Conservation (phyloP, 2,797 vertebrate species). For the Gymnoscopelus braueri region DNA sequence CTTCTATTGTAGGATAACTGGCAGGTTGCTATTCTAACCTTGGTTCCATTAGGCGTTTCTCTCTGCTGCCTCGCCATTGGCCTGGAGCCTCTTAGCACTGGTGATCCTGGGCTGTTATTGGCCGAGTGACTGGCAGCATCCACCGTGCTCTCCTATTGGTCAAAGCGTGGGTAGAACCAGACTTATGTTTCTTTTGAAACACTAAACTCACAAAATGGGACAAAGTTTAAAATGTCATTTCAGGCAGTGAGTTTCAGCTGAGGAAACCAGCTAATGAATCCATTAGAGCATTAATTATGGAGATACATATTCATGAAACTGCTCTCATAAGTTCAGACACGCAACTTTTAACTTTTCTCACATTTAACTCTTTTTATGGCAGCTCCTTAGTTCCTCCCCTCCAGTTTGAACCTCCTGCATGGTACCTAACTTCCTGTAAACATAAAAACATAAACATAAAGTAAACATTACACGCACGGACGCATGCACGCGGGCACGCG, state of each 20-base stretch:
- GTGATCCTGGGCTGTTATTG: constrained; percentile 23
- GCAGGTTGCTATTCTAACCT: no score
- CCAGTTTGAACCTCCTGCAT: constrained; percentile 82
- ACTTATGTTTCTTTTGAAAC: constrained; percentile 12
- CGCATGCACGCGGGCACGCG: no score
- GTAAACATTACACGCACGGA: no score
- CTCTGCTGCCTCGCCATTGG: constrained; percentile 36
- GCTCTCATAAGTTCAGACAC: not conserved
- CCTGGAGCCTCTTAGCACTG: constrained; percentile 21
- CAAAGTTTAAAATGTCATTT: not conserved
- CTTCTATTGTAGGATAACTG: no score
- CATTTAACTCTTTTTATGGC: constrained; percentile 73
- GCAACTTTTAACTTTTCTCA: constrained; percentile 57
- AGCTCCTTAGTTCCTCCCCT: constrained; percentile 79
- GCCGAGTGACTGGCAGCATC: constrained; percentile 47
- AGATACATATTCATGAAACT: not conserved
- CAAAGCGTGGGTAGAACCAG: constrained; percentile 14
- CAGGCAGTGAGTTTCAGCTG: no score
- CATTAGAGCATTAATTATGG: constrained; percentile 9
- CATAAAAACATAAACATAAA: no score
- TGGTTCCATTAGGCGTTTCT: not conserved
- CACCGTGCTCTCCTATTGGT: constrained; percentile 66
- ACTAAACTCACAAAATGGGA: not conserved
- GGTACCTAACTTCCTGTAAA: constrained; percentile 67
- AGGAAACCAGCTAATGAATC: constrained; percentile 11